phyloP scores from a whole-genome alignment of 2,797 vertebrate genomes.

The Danio choprae region DNA sequence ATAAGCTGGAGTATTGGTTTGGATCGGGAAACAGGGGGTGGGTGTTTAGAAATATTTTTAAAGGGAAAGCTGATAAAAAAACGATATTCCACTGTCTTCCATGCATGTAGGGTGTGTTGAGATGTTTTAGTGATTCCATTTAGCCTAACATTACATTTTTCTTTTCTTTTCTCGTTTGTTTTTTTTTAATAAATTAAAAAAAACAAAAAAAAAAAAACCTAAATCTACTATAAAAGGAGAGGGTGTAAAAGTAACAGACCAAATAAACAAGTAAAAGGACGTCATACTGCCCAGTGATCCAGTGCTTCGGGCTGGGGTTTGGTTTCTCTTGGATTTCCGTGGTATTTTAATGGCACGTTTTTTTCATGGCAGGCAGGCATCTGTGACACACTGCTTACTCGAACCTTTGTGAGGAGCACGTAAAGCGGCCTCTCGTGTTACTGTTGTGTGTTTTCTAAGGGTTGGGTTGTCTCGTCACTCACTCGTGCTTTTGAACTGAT shows the following conservation, averaged over 20 bases:
- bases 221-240: slow-evolving; percentile 52
- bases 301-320: slow-evolving; percentile 68
- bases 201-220: slow-evolving; percentile 40
- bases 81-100: slow-evolving; percentile 82
- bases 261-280: slow-evolving; percentile 71
- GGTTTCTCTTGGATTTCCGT: slow-evolving; percentile 65
- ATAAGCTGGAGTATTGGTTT: slow-evolving; percentile 66
- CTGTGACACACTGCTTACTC: neutral
- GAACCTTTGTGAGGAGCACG: slow-evolving; percentile 51
- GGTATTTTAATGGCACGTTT: slow-evolving; percentile 41
- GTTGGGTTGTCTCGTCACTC: slow-evolving; percentile 61
- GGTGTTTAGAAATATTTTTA: slow-evolving; percentile 67
- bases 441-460: slow-evolving; percentile 52
- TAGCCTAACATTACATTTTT: slow-evolving; percentile 74
- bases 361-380: slow-evolving; percentile 17
- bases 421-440: slow-evolving; percentile 71
- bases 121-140: slow-evolving; percentile 73
- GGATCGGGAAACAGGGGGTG: slow-evolving; percentile 35
- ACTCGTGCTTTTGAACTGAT: slow-evolving; percentile 71
- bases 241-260: slow-evolving; percentile 80
- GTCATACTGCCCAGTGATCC: slow-evolving; percentile 63
- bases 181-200: slow-evolving; percentile 66
- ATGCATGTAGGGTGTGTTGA: slow-evolving; percentile 83
- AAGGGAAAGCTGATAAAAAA: slow-evolving; percentile 58
- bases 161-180: slow-evolving; percentile 68